phyloP scores from a whole-genome alignment of 2,797 vertebrate species.

The Phrynocephalus forsythii region DNA sequence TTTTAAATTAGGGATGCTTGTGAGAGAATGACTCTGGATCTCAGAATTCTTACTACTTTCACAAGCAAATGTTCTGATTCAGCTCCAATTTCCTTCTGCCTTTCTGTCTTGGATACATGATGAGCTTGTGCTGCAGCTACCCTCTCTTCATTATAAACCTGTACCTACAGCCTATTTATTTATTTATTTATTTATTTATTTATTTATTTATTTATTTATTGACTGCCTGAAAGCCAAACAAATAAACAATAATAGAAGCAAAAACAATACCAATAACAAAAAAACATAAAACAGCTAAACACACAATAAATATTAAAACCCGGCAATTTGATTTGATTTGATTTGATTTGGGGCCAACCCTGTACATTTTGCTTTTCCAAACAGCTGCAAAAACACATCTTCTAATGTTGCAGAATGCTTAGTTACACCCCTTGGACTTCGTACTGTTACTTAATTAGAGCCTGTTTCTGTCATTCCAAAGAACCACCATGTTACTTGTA shows the following conservation, averaged over 20 bases:
- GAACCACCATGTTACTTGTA: not conserved
- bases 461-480: not conserved
- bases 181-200: too few species aligned
- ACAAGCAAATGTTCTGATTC: not conserved
- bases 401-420: not conserved
- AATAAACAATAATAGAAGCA: too few species aligned
- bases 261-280: too few species aligned
- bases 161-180: not conserved
- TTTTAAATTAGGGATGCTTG: not conserved
- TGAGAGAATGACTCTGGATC: not conserved
- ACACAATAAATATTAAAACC: too few species aligned
- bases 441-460: not conserved
- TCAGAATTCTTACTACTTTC: not conserved
- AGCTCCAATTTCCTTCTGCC: not conserved
- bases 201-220: too few species aligned
- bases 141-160: slow-evolving; percentile 8
- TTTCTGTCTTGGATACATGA: not conserved
- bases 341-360: not conserved
- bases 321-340: too few species aligned
- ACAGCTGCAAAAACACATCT: not conserved
- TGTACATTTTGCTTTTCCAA: not conserved
- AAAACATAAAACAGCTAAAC: too few species aligned
- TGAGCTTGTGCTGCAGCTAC: not conserved
- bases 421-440: not conserved
- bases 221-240: too few species aligned